phyloP scores from a whole-genome alignment of 2,888 invertebrate species.

The Dasysyrphus albostriatus region DNA sequence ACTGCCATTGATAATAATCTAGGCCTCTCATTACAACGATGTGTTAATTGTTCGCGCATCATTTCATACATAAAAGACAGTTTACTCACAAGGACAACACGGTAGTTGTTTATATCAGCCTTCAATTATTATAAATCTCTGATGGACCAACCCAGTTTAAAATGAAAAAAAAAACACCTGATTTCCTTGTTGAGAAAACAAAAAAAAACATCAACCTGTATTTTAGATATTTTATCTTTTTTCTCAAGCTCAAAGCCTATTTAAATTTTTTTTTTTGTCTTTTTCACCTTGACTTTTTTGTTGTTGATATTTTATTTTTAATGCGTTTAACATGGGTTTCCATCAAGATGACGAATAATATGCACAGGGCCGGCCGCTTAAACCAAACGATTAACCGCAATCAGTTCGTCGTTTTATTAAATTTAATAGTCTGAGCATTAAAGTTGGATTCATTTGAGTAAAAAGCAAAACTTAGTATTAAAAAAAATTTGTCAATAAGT shows the following conservation, averaged over 20 bases:
- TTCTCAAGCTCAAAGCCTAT: constrained; percentile 32
- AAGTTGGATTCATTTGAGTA: neutral
- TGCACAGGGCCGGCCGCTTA: constrained; percentile 49
- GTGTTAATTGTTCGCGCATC: neutral
- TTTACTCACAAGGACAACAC: constrained; percentile 47
- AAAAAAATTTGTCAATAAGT: no score
- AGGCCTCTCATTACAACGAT: constrained; percentile 17
- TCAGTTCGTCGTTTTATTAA: neutral
- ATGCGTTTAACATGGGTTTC: constrained; percentile 52
- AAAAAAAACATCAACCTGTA: constrained; percentile 36
- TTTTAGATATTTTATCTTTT: constrained; percentile 9
- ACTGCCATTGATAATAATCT: neutral
- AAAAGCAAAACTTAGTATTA: no score
- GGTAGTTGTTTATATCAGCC: constrained; percentile 12
- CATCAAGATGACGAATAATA: constrained; percentile 65
- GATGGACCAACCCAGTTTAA: constrained; percentile 48
- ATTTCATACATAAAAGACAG: neutral
- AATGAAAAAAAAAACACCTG: constrained; percentile 11
- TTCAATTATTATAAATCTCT: constrained; percentile 15
- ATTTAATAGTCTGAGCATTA: neutral
- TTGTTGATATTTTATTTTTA: constrained; percentile 8
- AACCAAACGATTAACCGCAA: constrained; percentile 19
- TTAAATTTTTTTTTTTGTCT: neutral
- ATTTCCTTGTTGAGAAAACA: constrained; percentile 42
- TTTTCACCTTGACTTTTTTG: constrained; percentile 59